Percentiles rank a stretch among this genome's conserved stretches.
phyloP scores from a whole-genome alignment of 1,140 invertebrate genomes.

The Drosophila sulfurigaster region DNA sequence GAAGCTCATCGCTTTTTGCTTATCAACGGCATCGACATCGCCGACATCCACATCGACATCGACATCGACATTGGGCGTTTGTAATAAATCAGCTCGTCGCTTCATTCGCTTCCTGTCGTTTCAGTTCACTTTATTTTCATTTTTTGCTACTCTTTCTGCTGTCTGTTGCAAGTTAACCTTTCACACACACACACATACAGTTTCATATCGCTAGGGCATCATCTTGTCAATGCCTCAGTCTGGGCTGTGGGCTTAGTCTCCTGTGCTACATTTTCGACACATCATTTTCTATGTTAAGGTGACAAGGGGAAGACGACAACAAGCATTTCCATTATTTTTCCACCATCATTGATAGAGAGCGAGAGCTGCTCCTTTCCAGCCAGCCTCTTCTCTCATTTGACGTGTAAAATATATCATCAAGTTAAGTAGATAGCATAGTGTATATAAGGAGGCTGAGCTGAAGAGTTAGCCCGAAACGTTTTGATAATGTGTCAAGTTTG shows the following conservation, averaged over 20 bases:
- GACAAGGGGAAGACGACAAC: constrained; percentile 17
- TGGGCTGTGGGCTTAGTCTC: constrained; percentile 53
- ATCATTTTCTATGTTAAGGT: constrained; percentile 75
- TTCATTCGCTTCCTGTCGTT: constrained; percentile 37
- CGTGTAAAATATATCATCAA: constrained; percentile 72
- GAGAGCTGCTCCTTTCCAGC: constrained; percentile 22
- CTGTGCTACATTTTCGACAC: constrained; percentile 64
- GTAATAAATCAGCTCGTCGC: constrained; percentile 74
- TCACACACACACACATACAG: constrained; percentile 27
- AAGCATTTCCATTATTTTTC: constrained; percentile 72
- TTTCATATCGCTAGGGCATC: constrained; percentile 45
- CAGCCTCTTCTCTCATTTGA: constrained; percentile 27
- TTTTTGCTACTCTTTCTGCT: constrained; percentile 16
- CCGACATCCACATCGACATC: constrained; percentile 41
- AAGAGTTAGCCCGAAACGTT: constrained; percentile 49
- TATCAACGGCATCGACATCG: constrained; percentile 52
- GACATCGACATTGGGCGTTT: constrained; percentile 48
- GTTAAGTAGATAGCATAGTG: constrained; percentile 55
- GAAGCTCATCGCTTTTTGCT: constrained; percentile 27
- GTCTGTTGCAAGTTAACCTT: constrained; percentile 58
- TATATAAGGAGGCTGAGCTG: constrained; percentile 27
- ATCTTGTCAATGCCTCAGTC: constrained; percentile 69
- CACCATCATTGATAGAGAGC: constrained; percentile 49
- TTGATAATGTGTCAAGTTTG: constrained; percentile 64
- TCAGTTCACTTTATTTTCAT: constrained; percentile 23